A percentile compares a stretch with the other conserved stretches of the same genome.
These are phyloP conservation scores for Griposia aprilina DNA, from an alignment of 2,888 invertebrate species.

Conservation along the genomic window DNA sequence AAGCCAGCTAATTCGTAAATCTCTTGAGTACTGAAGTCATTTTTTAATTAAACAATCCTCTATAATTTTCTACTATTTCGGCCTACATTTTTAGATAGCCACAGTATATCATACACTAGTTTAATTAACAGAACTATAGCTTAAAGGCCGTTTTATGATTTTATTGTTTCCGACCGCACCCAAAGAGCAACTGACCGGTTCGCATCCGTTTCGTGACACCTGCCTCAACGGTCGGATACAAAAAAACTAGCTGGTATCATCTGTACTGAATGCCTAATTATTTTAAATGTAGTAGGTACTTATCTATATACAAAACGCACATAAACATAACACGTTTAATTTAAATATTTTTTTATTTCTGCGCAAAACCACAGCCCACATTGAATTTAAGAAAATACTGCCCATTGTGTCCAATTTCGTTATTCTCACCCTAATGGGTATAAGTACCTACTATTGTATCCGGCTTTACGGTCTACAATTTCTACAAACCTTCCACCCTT, in stretches of 20 bases:
- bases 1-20: neutral
- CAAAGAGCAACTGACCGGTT: conserved; percentile 64
- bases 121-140: conserved; percentile 63
- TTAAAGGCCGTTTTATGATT: conserved; percentile 68
- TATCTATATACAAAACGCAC: conserved; percentile 7
- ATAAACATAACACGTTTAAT: conserved; percentile 4
- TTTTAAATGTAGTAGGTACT: conserved; percentile 8
- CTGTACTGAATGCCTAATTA: conserved; percentile 43
- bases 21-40: conserved; percentile 4
- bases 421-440: conserved; percentile 70
- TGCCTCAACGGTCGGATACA: conserved; percentile 64
- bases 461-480: conserved; percentile 68
- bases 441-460: conserved; percentile 71
- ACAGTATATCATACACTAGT: conserved; percentile 56
- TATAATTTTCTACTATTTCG: conserved; percentile 33
- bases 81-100: conserved; percentile 44
- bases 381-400: conserved; percentile 37
- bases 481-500: conserved; percentile 63
- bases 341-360: neutral
- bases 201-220: conserved; percentile 75
- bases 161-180: conserved; percentile 76
- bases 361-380: conserved; percentile 13
- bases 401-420: conserved; percentile 71
- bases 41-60: conserved; percentile 23
- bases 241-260: conserved; percentile 44